Base-by-base conservation (phyloP, 2,113 vertebrate species). In the Dissostichus mawsoni region DNA sequence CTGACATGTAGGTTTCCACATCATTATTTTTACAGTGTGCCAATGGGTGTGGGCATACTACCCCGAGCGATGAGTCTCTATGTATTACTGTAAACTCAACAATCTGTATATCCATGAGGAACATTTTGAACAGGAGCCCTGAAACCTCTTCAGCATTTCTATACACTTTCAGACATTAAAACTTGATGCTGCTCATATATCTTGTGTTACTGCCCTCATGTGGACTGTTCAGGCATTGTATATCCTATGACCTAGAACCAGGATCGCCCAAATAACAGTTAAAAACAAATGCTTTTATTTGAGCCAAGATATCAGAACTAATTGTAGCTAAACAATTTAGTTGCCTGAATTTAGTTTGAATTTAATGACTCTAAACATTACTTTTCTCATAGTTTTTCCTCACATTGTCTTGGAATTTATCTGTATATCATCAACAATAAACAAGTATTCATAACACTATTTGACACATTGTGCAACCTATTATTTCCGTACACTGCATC, bases 121-220 rank as follows among this genome's bases (percentile, higher is more conserved):
- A n/a, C 53, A 20, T 14, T 20, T 41, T 69, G 17, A 53, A 62
- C 17, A 63, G 23, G 25, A 62, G 58, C 2, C 47, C 47, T 23
- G 8, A 44, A 55, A 41, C n/a, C 3, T 57, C 12, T 12, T 25
- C 5, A 25, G 6, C 63, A 36, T 13, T 47, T 14, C 25, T 23
- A 62, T 41, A 62, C 20, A 6, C 51, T 3, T 3, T 1, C 29
- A 16, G 3, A 63, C 17, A 41, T 29, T 8, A 48, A 6, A 16
- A 56, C 41, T 8, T 36, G 25, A 41, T n/a, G 6, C 48, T 48
- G 11, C 25, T 52, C 7, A 47, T 33, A 3, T 29, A n/a, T 64
- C 2, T 1, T 52, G 69, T 45, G 51, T 63, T 84, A 53, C 73
- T 83, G 85, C 85, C 90, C 74, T 69, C 83, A 50, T 74, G 85